Evolutionary conservation across 2,113 vertebrate genomes (phyloP).

Genomic region (Lontra canadensis): DNA sequence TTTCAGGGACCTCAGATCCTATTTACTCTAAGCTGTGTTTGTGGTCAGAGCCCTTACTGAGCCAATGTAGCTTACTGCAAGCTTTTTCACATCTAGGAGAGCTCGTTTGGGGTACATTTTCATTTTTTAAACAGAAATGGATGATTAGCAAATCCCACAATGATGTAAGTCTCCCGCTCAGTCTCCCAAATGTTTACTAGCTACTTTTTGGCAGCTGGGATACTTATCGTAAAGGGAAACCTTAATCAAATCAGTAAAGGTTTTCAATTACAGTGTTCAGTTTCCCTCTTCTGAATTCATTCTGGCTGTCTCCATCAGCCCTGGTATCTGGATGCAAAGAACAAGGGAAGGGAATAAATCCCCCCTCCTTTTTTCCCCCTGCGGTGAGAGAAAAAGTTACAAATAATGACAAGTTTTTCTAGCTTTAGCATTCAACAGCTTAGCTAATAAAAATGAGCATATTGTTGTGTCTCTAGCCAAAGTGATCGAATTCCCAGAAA

Average conservation of each 20-base stretch:
- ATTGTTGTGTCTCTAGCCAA: slow-evolving; percentile 20
- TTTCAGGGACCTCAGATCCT: neutral
- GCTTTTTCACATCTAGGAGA: neutral
- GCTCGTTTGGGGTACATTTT: slow-evolving; percentile 59
- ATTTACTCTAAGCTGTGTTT: neutral
- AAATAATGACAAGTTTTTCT: slow-evolving; percentile 55
- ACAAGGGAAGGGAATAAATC: slow-evolving; percentile 16
- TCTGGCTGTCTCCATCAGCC: slow-evolving; percentile 11
- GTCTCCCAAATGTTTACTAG: slow-evolving; percentile 54
- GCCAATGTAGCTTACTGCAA: neutral
- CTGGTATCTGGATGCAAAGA: slow-evolving; percentile 50
- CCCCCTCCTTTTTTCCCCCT: neutral
- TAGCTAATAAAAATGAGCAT: slow-evolving; percentile 55
- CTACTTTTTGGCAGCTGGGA: slow-evolving; percentile 67
- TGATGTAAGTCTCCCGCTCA: slow-evolving; percentile 58
- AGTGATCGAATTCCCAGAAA: slow-evolving; percentile 53
- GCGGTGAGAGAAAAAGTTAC: slow-evolving; percentile 40
- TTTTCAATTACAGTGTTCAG: slow-evolving; percentile 44
- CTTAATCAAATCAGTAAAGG: slow-evolving; percentile 66
- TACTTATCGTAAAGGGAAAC: slow-evolving; percentile 63
- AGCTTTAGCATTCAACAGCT: slow-evolving; percentile 50
- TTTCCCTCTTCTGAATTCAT: slow-evolving; percentile 43
- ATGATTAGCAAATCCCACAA: slow-evolving; percentile 67
- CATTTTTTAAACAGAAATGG: slow-evolving; percentile 68
- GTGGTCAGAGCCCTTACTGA: neutral